Conservation (phyloP, 2,888 invertebrate genomes). For the Lycocerus yunnanus region DNA sequence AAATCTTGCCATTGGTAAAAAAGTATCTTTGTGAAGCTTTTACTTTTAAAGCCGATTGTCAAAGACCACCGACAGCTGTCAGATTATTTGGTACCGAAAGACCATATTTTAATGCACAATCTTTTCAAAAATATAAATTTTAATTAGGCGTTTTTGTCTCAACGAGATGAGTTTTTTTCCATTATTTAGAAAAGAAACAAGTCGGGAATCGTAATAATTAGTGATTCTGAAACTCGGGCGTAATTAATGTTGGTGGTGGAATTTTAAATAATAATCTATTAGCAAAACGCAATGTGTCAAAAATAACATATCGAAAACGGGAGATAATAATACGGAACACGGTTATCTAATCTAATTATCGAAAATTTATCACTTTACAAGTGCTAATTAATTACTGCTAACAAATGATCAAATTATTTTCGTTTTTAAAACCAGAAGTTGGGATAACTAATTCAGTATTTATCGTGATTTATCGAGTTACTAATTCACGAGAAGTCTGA, state of each 20-base stretch:
- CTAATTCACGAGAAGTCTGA: constrained; percentile 16
- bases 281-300: background rate
- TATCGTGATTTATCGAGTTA: constrained; percentile 14
- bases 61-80: background rate
- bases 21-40: background rate
- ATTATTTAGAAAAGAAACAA: background rate
- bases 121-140: background rate
- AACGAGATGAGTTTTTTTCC: background rate
- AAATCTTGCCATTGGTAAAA: background rate
- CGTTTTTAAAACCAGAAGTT: constrained; percentile 6
- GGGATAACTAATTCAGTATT: constrained; percentile 9
- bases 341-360: constrained; percentile 7
- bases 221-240: background rate
- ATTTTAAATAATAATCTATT: constrained; percentile 5
- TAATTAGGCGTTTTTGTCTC: background rate
- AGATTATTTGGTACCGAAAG: background rate
- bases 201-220: background rate
- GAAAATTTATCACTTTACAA: constrained; percentile 14
- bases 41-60: background rate
- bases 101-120: background rate
- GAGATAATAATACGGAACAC: constrained; percentile 8
- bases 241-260: background rate
- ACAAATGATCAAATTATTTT: constrained; percentile 12
- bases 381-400: constrained; percentile 16
- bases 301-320: background rate